Conservation (phyloP, 92 coral and sea anemone genomes). For the Umimayanthus kanabou region DNA sequence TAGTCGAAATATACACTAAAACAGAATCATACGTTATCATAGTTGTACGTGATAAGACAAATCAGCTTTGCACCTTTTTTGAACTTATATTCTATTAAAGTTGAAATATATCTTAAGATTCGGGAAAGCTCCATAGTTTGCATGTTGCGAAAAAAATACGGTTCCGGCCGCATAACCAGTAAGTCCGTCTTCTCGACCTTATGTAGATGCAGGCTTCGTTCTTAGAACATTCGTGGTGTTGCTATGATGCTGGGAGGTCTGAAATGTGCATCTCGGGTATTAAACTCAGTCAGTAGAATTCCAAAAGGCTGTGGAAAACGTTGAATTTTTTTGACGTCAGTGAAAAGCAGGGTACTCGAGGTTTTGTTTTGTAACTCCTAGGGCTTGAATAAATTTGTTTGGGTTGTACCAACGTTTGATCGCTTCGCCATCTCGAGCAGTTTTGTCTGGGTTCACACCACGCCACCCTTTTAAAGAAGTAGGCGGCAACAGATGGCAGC, state of each 20-base stretch:
- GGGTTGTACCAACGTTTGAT: not conserved
- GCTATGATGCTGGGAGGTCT: too few relatives aligned
- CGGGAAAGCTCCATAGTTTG: not conserved
- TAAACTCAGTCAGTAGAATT: not conserved
- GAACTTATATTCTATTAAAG: not conserved
- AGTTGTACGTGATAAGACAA: not conserved
- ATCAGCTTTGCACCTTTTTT: too few relatives aligned
- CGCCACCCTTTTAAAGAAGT: not conserved
- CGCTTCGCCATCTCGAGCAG: slow-evolving; percentile 4
- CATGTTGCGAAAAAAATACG: not conserved
- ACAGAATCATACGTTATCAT: not conserved
- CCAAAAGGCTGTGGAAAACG: not conserved
- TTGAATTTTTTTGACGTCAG: slow-evolving; percentile 6
- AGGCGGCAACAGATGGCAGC: slow-evolving; percentile 37
- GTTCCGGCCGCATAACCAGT: not conserved
- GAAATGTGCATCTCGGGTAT: not conserved
- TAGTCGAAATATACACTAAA: not conserved
- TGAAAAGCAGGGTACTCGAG: not conserved
- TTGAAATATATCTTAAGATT: not conserved
- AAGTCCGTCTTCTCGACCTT: too few relatives aligned
- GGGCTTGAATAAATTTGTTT: not conserved
- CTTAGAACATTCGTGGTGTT: too few relatives aligned
- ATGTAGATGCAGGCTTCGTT: too few relatives aligned
- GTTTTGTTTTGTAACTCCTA: not conserved
- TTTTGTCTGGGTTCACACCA: slow-evolving; percentile 15